Evolutionary conservation across 2,888 invertebrate genomes (phyloP), one percentile per base, ranked within the genome.

Genomic region (Eremobia ochroleuca): DNA sequence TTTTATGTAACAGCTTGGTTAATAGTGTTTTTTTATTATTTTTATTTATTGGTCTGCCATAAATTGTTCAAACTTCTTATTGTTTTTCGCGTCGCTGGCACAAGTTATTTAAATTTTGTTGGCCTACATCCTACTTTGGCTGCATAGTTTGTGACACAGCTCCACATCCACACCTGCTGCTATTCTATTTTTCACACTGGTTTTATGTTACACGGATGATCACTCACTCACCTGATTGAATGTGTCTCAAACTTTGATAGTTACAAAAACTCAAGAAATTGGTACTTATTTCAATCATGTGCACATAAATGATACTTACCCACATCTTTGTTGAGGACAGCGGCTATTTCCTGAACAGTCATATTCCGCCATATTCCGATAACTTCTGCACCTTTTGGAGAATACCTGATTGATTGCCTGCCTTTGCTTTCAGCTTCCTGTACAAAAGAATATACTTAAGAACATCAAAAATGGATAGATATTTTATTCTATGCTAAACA

Each of bases 361-460:
- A 99, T 99, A 90, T 98, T 97, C 66, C 97, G 95, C 98, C 99
- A 99, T 82, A 99, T 97, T 68, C 98, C 97, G 0, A 98, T 95
- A 2, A 98, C 96, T 90, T 97, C 97, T 0, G 94, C 88, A 61
- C 94, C 94, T 93, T 98, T 98, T 2, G 97, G 97, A 18, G 97
- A 93, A 91, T 97, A 98, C 92, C 97, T 97, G 78, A 98, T 97
- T 21, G 97, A 96, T 90, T 95, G 95, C 59, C 95, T 91, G 0
- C 96, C 95, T 49, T 89, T 91, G 74, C 91, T 94, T 69, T 92
- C 93, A 66, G 92, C 87, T 73, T 90, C 93, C 97, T 96, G 76
- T 18, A 28, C 37, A n/a, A 49, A 8, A 61, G 0, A 15, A 43
- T 69, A 28, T 61, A 43, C 15, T 28, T 59, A 31, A 49, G 21